Percentiles rank a stretch among this genome's conserved stretches.
Conservation (phyloP, 1,140 invertebrate genomes). For the Anadara kagoshimensis region DNA sequence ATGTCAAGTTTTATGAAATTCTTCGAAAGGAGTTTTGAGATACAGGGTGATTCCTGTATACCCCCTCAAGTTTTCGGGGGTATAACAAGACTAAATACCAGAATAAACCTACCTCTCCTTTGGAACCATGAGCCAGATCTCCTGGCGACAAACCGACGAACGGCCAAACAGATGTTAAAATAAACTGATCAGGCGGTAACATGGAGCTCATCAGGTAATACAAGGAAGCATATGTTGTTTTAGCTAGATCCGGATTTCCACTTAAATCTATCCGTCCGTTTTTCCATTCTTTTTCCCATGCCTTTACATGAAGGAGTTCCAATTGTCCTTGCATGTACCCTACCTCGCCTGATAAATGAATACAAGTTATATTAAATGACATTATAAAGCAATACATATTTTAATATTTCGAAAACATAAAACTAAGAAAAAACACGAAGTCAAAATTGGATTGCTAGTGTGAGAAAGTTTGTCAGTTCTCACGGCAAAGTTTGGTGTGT, state of each 20-base stretch:
- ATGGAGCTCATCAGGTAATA: constrained; percentile 74
- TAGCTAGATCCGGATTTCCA: constrained; percentile 62
- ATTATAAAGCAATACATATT: no score
- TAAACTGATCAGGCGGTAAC: constrained; percentile 58
- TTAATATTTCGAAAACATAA: no score
- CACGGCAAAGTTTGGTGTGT: no score
- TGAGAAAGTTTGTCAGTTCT: no score
- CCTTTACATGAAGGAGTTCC: constrained; percentile 46
- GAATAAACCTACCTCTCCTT: constrained; percentile 33
- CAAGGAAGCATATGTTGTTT: constrained; percentile 65
- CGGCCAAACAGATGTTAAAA: constrained; percentile 24
- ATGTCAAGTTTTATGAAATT: no score
- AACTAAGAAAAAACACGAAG: no score
- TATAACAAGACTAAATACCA: no score
- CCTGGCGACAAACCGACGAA: constrained; percentile 69
- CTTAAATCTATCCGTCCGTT: constrained; percentile 63
- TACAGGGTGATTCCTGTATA: no score
- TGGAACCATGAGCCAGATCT: constrained; percentile 62
- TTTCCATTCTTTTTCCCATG: constrained; percentile 62
- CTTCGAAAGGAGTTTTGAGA: no score
- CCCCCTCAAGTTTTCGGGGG: no score
- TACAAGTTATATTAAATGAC: no score
- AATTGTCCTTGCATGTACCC: constrained; percentile 46
- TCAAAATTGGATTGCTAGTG: no score
- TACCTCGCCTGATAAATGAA: constrained; percentile 10